Base-by-base conservation (phyloP, 1,140 invertebrate genomes). In the Oscheius sp. region DNA sequence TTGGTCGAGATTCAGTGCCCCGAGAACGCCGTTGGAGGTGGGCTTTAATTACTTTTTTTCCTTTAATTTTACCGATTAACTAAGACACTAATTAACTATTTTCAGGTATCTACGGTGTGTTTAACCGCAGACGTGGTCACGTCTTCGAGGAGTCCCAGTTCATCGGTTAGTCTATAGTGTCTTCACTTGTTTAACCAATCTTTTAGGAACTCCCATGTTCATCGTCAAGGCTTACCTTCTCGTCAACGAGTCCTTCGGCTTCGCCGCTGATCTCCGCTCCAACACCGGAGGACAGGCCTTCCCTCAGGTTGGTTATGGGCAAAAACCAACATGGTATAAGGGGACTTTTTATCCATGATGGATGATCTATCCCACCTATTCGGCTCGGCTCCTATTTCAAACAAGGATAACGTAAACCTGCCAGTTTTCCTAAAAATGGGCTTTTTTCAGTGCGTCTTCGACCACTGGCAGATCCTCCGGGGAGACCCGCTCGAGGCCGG, bases 391-490 rank as follows among this genome's bases (percentile, higher is more conserved):
- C 88, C 99, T 75, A 91, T 96, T 82, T 95, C 94, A 84, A 94
- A 96, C n/a, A n/a, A n/a, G n/a, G n/a, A n/a, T n/a, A n/a, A n/a
- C n/a, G n/a, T n/a, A n/a, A n/a, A n/a, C n/a, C n/a, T n/a, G n/a
- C n/a, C n/a, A n/a, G n/a, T n/a, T n/a, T n/a, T n/a, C n/a, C n/a
- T n/a, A n/a, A 79, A 95, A 95, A 52, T 94, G 87, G 96, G 96
- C 79, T 99, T 99, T 92, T 96, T 96, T 82, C 96, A 99, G 87
- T 99, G 96, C 87, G 95, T 99, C 79, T 99, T 99, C 87, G 96
- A 99, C 86, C 97, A 99, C 86, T 99, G 97, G 97, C 94, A 99
- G 87, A 88, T 97, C 67, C 88, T 99, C 82, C 93, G 93, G 76
- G 95, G 95, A 83, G 93, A 98, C 86, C 94, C 95, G 73, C 87